Evolutionary conservation across 2,888 invertebrate genomes (phyloP), one percentile per base, ranked within the genome.

Genomic region (Phrixothrix hirtus): DNA sequence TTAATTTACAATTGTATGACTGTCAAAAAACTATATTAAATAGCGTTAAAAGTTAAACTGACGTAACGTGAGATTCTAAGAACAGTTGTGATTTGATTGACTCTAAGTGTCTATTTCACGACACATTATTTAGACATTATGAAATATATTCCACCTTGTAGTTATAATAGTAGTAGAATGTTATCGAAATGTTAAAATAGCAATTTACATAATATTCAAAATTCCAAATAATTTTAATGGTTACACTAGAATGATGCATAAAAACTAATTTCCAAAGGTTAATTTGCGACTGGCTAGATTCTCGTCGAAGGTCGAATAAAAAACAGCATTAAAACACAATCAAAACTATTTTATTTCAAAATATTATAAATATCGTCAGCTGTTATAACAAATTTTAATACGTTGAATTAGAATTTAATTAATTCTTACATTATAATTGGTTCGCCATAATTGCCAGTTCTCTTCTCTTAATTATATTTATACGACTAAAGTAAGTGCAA

Each of bases 311-410:
- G 32, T 32, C 32, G 41, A 44, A 32, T 12, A 47, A 41, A 52
- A 47, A 41, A 37, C 29, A 26, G 34, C 27, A 42, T 38, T 45
- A 31, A 16, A 17, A 42, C 12, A 42, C 21, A 30, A 39, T 39
- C 29, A 39, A 42, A 42, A 31, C 26, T 17, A 42, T 42, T 42
- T 16, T 17, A 31, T 11, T 30, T 16, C n/a, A n/a, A 41, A 42
- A 39, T 15, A 13, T 21, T 34, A 2, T 15, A 4, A n/a, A n/a
- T n/a, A n/a, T n/a, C n/a, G n/a, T n/a, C n/a, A n/a, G n/a, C n/a
- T n/a, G n/a, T n/a, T n/a, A n/a, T n/a, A n/a, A n/a, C n/a, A n/a
- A n/a, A n/a, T n/a, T n/a, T n/a, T n/a, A n/a, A n/a, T n/a, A n/a
- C n/a, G n/a, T n/a, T n/a, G n/a, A n/a, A n/a, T n/a, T n/a, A n/a